phyloP scores from a whole-genome alignment of 2,888 invertebrate genomes.

The Calameuta idolon region DNA sequence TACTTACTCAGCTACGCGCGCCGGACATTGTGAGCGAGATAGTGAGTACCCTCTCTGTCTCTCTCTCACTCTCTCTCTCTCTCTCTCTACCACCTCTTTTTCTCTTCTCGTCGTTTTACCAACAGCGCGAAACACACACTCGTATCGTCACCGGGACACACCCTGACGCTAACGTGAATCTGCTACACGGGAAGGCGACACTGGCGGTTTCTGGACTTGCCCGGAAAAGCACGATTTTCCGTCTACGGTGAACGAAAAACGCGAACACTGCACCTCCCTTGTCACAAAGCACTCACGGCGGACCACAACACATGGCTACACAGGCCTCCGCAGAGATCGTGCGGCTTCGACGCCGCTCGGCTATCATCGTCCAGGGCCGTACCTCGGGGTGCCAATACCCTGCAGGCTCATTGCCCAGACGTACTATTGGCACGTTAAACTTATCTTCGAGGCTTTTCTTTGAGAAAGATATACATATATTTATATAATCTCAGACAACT shows the following conservation, averaged over 20 bases:
- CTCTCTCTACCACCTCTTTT: slow-evolving; percentile 8
- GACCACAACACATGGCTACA: slow-evolving; percentile 58
- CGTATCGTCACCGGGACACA: neutral
- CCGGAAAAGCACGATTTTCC: slow-evolving; percentile 1
- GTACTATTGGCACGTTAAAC: neutral
- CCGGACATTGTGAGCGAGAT: neutral
- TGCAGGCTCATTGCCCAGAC: neutral
- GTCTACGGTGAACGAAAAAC: slow-evolving; percentile 33
- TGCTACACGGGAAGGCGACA: neutral
- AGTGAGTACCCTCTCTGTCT: neutral
- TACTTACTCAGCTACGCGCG: slow-evolving; percentile 12
- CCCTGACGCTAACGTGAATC: neutral
- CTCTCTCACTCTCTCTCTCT: slow-evolving; percentile 8
- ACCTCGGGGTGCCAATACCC: neutral
- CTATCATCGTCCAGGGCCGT: slow-evolving; percentile 40
- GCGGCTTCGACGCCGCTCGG: slow-evolving; percentile 41
- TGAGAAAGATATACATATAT: neutral
- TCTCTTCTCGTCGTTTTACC: neutral
- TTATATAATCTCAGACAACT: neutral
- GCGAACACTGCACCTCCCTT: slow-evolving; percentile 57
- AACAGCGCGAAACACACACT: neutral
- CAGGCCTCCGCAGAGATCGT: slow-evolving; percentile 43
- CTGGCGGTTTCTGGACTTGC: neutral
- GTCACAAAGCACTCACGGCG: slow-evolving; percentile 60
- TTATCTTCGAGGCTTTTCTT: neutral